Percentiles rank a stretch among this genome's conserved stretches.
Evolutionary conservation across 2,113 vertebrate genomes (phyloP).

Genomic region (Propithecus coquereli): DNA sequence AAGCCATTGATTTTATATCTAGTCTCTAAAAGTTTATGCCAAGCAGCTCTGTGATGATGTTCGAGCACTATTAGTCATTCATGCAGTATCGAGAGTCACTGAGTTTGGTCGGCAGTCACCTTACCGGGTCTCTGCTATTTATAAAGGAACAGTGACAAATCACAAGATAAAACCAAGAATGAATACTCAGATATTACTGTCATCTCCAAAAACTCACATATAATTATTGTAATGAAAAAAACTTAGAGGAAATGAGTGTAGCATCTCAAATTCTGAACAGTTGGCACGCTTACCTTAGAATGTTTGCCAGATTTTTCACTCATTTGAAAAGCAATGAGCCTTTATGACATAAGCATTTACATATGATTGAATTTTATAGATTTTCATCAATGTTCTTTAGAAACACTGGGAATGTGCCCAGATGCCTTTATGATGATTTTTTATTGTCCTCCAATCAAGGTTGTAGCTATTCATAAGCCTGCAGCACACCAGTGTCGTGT

Average conservation of each 20-base stretch:
- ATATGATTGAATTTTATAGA: rapidly evolving
- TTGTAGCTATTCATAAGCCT: rapidly evolving
- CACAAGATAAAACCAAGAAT: not conserved
- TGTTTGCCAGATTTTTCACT: not conserved
- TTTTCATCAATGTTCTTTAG: not conserved
- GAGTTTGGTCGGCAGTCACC: not conserved
- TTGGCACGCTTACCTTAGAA: not conserved
- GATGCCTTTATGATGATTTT: rapidly evolving
- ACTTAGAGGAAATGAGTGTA: not conserved
- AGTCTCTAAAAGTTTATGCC: not conserved
- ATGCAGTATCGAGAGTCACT: not conserved
- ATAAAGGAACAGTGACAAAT: not conserved
- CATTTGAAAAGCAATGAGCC: not conserved
- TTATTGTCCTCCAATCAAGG: rapidly evolving
- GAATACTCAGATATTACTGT: not conserved
- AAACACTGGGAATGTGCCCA: rapidly evolving
- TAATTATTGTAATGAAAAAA: not conserved
- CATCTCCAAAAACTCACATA: not conserved
- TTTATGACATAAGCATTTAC: not conserved
- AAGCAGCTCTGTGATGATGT: not conserved
- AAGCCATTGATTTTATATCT: not conserved
- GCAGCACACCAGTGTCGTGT: rapidly evolving
- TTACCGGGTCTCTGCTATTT: constrained; percentile 23
- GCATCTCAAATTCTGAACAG: not conserved
- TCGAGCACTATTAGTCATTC: not conserved